Conservation (phyloP, 2,888 invertebrate species). For the Nomada goodeniana region DNA sequence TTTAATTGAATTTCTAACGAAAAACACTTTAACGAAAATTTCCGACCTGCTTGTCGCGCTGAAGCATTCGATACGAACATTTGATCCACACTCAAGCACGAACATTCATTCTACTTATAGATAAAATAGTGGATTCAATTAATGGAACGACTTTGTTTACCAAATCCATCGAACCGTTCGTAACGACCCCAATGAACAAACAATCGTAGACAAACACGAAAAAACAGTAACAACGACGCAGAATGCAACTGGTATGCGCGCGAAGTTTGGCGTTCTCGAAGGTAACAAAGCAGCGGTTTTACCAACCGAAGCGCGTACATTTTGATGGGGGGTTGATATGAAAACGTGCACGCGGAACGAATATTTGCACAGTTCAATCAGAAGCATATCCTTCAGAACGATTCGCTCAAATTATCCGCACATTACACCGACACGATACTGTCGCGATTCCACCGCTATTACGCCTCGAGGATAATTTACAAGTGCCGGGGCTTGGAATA, state of each 20-base stretch:
- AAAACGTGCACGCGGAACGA: not conserved
- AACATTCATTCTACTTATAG: too few relatives aligned
- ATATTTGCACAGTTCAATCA: not conserved
- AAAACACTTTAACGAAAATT: too few relatives aligned
- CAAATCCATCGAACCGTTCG: not conserved
- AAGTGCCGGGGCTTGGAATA: not conserved
- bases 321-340: not conserved
- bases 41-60: too few relatives aligned
- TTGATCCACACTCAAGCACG: too few relatives aligned
- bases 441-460: not conserved
- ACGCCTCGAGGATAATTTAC: not conserved
- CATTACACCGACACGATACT: too few relatives aligned
- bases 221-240: not conserved
- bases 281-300: not conserved
- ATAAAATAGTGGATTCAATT: too few relatives aligned
- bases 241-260: not conserved
- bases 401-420: too few relatives aligned
- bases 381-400: too few relatives aligned
- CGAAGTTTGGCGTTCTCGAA: not conserved
- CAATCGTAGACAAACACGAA: not conserved
- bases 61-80: too few relatives aligned
- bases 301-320: not conserved
- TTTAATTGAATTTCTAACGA: too few relatives aligned
- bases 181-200: not conserved
- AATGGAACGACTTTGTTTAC: too few relatives aligned